phyloP scores from a whole-genome alignment of 2,797 vertebrate genomes.

The Hemitrygon akajei region DNA sequence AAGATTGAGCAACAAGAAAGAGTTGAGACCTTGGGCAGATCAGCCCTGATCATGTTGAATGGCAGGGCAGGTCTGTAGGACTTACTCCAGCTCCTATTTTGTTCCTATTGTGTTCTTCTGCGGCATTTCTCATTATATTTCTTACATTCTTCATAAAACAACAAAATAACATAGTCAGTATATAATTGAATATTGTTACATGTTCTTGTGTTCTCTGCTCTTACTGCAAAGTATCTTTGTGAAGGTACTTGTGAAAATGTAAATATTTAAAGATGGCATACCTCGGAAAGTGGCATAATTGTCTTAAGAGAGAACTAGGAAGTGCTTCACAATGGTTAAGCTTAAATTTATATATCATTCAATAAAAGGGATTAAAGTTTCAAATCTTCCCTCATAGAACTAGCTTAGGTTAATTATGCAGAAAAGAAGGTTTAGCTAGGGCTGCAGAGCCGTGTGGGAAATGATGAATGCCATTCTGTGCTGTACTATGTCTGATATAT shows the following conservation, averaged over 20 bases:
- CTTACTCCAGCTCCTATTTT: no score
- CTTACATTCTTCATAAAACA: no score
- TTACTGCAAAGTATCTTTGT: neutral
- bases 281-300: neutral
- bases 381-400: neutral
- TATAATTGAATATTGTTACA: no score
- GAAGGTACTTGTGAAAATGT: neutral
- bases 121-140: no score
- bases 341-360: neutral
- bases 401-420: conserved; percentile 25
- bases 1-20: no score
- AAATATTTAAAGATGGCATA: neutral
- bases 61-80: no score
- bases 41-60: no score
- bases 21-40: no score
- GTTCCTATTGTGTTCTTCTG: no score
- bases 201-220: neutral
- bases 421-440: neutral
- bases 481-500: neutral
- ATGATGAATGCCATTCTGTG: neutral
- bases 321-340: neutral
- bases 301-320: neutral
- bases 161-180: no score
- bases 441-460: neutral
- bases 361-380: neutral